Evolutionary conservation across 2,888 invertebrate species (phyloP), one percentile per base, ranked within the genome.

Genomic region (Cephus rjabovi): DNA sequence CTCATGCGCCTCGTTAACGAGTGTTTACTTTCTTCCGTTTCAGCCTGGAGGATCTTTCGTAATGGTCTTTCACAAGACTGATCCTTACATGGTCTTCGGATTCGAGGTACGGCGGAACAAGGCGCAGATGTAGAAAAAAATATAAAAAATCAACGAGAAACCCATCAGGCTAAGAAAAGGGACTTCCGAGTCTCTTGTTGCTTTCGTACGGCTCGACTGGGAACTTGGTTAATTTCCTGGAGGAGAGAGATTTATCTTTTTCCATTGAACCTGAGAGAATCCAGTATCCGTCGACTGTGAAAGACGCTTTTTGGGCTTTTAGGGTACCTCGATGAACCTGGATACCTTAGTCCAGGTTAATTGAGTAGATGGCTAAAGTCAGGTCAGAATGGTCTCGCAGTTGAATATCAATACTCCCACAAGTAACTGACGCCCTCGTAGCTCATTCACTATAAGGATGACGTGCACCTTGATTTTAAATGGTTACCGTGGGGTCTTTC

Each of bases 1-100:
- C 86, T 88, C 87, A 90, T 90, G 89, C 87, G 86, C 82, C 90
- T 89, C 86, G 88, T 90, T 90, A 90, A 90, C 88, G 84, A 88
- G 87, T 87, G 86, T 89, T 90, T 90, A 89, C 90, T 89, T 90
- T 90, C 89, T 87, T 89, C 85, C 87, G 85, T 85, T 83, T 83
- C 81, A 30, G 31, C 34, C 30, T 11, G 56, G 56, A 56, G 56
- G 56, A 56, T 56, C 23, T 56, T 56, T 9, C 56, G 9, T 56
- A 56, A 56, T 56, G 56, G 23, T 56, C 56, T 56, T 23, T 9
- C 9, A 23, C 23, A 23, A 23, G 56, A 9, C 2, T 9, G 40
- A 6, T 15, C 15, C 1, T 35, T 35, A 1, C 3, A 40, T 15
- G 40, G 15, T 40, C 6, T 1, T 6, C 40, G 6, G 6, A 12